Conservation (phyloP, 2,797 vertebrate genomes). For the Nannoperca obscura region DNA sequence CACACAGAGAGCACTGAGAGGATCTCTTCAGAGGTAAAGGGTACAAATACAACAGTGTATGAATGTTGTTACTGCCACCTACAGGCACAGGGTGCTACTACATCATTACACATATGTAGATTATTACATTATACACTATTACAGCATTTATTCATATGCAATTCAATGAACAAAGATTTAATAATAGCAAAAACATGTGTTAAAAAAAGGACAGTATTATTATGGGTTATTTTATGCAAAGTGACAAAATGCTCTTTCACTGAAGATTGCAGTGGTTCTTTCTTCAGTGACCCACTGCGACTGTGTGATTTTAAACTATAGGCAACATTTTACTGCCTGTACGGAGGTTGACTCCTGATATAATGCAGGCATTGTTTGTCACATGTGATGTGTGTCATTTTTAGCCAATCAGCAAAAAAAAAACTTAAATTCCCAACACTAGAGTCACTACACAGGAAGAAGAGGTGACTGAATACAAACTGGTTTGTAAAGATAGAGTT, state of each 20-base stretch:
- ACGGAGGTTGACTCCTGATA: conserved; percentile 21
- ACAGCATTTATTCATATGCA: conserved; percentile 7
- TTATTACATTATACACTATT: too few species aligned
- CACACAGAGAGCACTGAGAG: neutral
- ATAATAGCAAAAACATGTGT: neutral
- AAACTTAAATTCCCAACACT: conserved; percentile 29
- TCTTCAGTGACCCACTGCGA: neutral
- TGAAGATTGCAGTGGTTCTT: neutral
- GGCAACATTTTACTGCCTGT: conserved; percentile 6
- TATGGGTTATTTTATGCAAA: conserved; percentile 1
- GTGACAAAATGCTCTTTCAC: neutral
- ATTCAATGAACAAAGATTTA: neutral
- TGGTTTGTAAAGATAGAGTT: conserved; percentile 9
- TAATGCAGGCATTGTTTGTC: conserved; percentile 65
- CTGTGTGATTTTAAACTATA: conserved; percentile 1
- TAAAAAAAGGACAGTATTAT: neutral
- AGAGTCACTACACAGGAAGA: conserved; percentile 37
- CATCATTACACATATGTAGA: too few species aligned
- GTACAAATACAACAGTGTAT: conserved; percentile 1
- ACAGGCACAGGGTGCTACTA: conserved; percentile 59
- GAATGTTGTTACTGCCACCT: conserved; percentile 80
- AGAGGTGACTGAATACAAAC: conserved; percentile 23
- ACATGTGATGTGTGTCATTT: conserved; percentile 34
- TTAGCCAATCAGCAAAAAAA: conserved; percentile 47
- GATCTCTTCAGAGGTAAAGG: neutral